Evolutionary conservation across 2,888 invertebrate species (phyloP).

Genomic region (Ommatoiulus sabulosus): DNA sequence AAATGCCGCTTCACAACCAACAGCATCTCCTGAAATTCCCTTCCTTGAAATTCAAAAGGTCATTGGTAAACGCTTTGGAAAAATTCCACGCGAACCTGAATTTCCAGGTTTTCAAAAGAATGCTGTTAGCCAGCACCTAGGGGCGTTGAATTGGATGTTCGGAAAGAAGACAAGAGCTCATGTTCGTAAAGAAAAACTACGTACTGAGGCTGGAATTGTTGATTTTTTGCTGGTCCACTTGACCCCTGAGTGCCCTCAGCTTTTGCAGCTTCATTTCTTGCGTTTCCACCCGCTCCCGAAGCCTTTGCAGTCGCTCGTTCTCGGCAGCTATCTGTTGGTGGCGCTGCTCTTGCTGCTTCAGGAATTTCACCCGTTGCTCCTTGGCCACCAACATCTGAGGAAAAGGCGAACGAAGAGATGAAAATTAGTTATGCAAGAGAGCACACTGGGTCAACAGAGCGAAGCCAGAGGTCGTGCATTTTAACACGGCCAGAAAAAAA

Average conservation of each 20-base stretch:
- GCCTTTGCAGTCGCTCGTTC: conserved; percentile 85
- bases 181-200: background rate
- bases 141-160: too few relatives aligned
- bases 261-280: conserved; percentile 94
- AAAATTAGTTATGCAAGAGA: background rate
- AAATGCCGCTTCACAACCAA: background rate
- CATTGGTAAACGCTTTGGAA: background rate
- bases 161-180: background rate
- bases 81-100: background rate
- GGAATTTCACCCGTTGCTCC: conserved; percentile 91
- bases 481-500: background rate
- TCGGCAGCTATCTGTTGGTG: conserved; percentile 76
- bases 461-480: background rate
- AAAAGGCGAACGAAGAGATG: background rate
- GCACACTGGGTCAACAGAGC: background rate
- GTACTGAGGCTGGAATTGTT: conserved; percentile 60
- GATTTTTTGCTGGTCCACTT: conserved; percentile 92
- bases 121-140: too few relatives aligned
- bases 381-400: conserved; percentile 83
- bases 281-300: conserved; percentile 92
- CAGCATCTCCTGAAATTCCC: background rate
- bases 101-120: background rate
- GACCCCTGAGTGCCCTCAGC: conserved; percentile 89
- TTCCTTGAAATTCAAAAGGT: background rate
- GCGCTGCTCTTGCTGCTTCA: conserved; percentile 91